Conservation (phyloP, 2,888 invertebrate species). For the Mycalesis mineus region DNA sequence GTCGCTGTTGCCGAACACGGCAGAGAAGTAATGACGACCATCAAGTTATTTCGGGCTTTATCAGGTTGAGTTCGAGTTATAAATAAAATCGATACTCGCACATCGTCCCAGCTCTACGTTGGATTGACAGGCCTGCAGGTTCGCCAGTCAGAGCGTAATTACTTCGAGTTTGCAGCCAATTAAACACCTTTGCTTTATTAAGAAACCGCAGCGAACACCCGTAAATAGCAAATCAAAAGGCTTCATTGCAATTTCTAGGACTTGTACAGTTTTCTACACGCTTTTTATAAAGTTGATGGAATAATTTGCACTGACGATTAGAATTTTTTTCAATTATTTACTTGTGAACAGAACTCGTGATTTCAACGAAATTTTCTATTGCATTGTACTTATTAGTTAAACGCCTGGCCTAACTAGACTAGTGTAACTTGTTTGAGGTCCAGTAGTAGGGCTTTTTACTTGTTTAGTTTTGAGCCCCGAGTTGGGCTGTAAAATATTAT, state of each 20-base stretch:
- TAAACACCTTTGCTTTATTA: constrained; percentile 79
- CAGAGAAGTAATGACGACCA: too few species aligned
- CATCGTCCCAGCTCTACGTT: constrained; percentile 43
- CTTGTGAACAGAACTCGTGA: too few species aligned
- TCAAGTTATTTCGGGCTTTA: too few species aligned
- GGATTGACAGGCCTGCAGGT: constrained; percentile 69
- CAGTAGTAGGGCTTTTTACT: too few species aligned
- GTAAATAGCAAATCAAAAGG: constrained; percentile 52
- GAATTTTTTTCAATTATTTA: neutral
- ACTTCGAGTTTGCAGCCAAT: constrained; percentile 78
- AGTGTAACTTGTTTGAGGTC: too few species aligned
- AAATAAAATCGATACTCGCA: neutral
- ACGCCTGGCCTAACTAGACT: too few species aligned
- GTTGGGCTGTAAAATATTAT: too few species aligned
- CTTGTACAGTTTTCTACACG: constrained; percentile 25
- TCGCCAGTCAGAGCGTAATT: constrained; percentile 70
- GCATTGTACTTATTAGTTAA: too few species aligned
- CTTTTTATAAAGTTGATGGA: constrained; percentile 5
- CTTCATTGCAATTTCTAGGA: constrained; percentile 42
- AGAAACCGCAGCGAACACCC: constrained; percentile 61
- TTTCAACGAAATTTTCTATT: too few species aligned
- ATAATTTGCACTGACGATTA: neutral
- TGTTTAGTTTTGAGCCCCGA: too few species aligned
- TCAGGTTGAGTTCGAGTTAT: too few species aligned
- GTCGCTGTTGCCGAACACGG: too few species aligned